Base-by-base conservation (phyloP, 2,888 invertebrate genomes). In the Dasysyrphus tricinctus region DNA sequence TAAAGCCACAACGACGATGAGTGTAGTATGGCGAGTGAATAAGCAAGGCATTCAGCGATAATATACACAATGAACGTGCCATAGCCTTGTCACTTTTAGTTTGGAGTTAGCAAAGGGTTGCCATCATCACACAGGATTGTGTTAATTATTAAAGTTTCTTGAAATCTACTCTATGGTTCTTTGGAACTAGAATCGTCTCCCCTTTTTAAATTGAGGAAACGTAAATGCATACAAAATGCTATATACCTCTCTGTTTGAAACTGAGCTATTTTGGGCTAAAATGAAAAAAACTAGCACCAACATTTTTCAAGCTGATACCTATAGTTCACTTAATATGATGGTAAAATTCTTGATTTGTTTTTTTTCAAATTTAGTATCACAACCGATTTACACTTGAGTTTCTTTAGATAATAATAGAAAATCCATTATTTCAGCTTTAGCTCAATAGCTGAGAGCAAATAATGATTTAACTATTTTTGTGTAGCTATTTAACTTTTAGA, bases 61-160 rank as follows among this genome's bases (percentile, higher is more conserved):
- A n/a, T 32, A 56, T n/a, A 19, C 44, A 57, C 57, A 65, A 56
- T 70, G 77, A 63, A 86, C 81, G 85, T 86, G 85, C 80, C 57
- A 24, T 3, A 61, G 47, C 67, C 34, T 67, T 86, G 78, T 86
- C 81, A 86, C 81, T 77, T 77, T 44, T 34, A 34, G 16, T 29
- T 24, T 47, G 16, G 8, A 16, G 16, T 51, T 59, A 7, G 8
- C 1, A 2, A n/a, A 47, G 72, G 29, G 54, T 72, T 47, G 19
- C 54, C 57, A 19, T 56, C 12, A 19, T 34, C 7, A 44, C 7
- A 44, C 14, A 19, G 49, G 19, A 12, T 24, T 4, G 2, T 51
- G 51, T 16, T 24, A 24, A 24, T 47, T 9, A 8, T 49, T 19
- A 4, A 9, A 2, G 9, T 16, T 8, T 8, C 16, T 16, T 3